Evolutionary conservation across 2,113 vertebrate genomes (phyloP), one percentile per base, ranked within the genome.

Genomic region (Balaeniceps rex): DNA sequence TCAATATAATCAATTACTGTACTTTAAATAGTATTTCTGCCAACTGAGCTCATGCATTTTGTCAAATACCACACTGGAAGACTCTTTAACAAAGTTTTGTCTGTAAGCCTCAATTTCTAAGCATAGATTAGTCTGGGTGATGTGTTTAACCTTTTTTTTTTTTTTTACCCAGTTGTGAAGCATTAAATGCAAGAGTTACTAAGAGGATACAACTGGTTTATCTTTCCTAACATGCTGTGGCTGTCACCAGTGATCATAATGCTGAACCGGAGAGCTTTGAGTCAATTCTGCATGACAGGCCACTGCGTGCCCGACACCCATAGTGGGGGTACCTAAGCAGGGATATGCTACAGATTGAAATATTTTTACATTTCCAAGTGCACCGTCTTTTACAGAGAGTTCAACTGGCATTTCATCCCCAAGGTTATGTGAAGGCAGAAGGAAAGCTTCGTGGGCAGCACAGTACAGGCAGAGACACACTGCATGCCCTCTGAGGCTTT

Each of bases 301-400:
- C 36, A 22, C 58, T 10, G 7, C 4, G 2, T 44, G 38, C 33
- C 66, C 0, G 0, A 69, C 31, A 44, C 4, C 18, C 10, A 6
- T 2, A 18, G 18, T 2, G n/a, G 14, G 6, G 12, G 7, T 34
- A 66, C 5, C 13, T 47, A 61, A 65, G 38, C 17, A 3, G 9
- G 26, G 24, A 34, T 28, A 65, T 1, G 0, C 42, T 16, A 54
- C 2, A 49, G 42, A 51, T 7, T 51, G 31, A 82, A 60, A 49
- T 70, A 75, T 34, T 68, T 75, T 44, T 71, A 40, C 21, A 12
- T 57, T 82, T 68, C 19, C 26, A 57, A 31, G 34, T 18, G 29
- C 15, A 18, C 13, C 63, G 47, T 78, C 18, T 33, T 75, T 75
- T 79, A 40, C 2, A 14, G 65, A 46, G 33, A 57, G 25, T 61